Percentiles rank a stretch among this genome's conserved stretches.
phyloP scores from a whole-genome alignment of 2,888 invertebrate genomes.

The Pristionchus japonicus region DNA sequence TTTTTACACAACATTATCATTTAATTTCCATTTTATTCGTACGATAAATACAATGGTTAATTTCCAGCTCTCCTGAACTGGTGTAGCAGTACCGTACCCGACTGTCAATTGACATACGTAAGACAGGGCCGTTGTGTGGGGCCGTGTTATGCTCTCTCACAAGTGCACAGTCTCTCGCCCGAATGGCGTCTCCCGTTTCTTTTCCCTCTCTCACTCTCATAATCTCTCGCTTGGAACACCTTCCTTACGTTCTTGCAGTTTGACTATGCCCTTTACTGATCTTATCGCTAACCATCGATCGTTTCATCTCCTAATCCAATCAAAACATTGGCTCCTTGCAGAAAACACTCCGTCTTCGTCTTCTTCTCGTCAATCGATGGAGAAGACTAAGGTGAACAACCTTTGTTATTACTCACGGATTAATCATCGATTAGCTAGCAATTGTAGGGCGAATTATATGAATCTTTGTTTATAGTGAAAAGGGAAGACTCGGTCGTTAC shows the following conservation, averaged over 20 bases:
- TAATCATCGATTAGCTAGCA: not conserved
- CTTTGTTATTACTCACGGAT: not conserved
- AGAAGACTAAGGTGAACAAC: slow-evolving; percentile 24
- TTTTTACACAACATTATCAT: not conserved
- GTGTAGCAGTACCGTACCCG: not conserved
- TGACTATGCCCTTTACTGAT: not conserved
- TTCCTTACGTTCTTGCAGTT: slow-evolving; percentile 36
- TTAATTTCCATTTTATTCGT: not conserved
- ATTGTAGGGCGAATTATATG: not conserved
- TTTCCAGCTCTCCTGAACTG: not conserved
- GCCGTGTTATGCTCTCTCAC: not conserved
- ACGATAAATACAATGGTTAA: too few relatives aligned
- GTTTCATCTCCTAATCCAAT: not conserved
- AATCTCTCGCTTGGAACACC: slow-evolving; percentile 1
- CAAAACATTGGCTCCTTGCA: not conserved
- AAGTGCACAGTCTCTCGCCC: not conserved
- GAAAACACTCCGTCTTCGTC: slow-evolving; percentile 19
- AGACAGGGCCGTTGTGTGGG: too few relatives aligned
- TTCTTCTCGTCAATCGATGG: slow-evolving; percentile 8
- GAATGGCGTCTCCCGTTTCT: not conserved
- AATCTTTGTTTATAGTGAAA: not conserved
- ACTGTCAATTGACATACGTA: not conserved
- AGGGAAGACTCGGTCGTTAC: not conserved
- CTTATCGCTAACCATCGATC: not conserved
- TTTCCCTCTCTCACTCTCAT: not conserved